phyloP scores from a whole-genome alignment of 2,888 invertebrate species.

The Calliopum simillimum region DNA sequence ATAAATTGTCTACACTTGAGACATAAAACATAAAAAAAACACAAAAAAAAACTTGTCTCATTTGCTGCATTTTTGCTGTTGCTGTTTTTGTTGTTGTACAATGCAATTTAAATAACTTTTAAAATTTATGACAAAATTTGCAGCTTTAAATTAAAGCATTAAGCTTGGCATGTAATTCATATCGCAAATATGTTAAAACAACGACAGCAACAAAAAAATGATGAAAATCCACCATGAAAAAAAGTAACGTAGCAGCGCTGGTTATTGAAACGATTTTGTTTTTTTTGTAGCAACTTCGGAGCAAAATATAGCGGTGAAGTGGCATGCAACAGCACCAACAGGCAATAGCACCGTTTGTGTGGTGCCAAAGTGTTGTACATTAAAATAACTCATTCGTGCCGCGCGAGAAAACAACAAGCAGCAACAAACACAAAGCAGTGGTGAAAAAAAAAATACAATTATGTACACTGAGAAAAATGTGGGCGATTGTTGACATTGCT shows the following conservation, averaged over 20 bases:
- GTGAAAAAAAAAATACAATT: neutral
- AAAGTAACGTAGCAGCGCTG: conserved; percentile 41
- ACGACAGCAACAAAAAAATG: conserved; percentile 30
- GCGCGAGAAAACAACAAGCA: neutral
- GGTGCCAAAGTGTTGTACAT: neutral
- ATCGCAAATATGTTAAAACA: conserved; percentile 58
- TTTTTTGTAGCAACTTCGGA: conserved; percentile 30
- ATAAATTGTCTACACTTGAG: too few relatives aligned
- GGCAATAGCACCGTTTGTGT: conserved; percentile 30
- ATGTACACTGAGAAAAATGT: too few relatives aligned
- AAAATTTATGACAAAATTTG: conserved; percentile 66
- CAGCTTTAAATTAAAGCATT: conserved; percentile 66
- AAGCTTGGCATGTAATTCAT: conserved; percentile 66
- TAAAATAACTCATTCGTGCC: conserved; percentile 12
- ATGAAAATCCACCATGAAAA: conserved; percentile 36
- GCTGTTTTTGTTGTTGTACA: neutral
- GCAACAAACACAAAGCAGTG: too few relatives aligned
- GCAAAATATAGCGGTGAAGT: conserved; percentile 35
- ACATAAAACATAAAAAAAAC: too few relatives aligned
- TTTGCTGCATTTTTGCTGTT: conserved; percentile 4
- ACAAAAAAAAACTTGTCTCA: neutral
- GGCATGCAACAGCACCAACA: conserved; percentile 42
- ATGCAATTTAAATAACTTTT: conserved; percentile 46
- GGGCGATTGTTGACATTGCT: too few relatives aligned
- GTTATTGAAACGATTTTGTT: conserved; percentile 17